Percentiles rank a stretch among this genome's conserved stretches.
phyloP scores from a whole-genome alignment of 2,113 vertebrate species.

The Hippocampus abdominalis region DNA sequence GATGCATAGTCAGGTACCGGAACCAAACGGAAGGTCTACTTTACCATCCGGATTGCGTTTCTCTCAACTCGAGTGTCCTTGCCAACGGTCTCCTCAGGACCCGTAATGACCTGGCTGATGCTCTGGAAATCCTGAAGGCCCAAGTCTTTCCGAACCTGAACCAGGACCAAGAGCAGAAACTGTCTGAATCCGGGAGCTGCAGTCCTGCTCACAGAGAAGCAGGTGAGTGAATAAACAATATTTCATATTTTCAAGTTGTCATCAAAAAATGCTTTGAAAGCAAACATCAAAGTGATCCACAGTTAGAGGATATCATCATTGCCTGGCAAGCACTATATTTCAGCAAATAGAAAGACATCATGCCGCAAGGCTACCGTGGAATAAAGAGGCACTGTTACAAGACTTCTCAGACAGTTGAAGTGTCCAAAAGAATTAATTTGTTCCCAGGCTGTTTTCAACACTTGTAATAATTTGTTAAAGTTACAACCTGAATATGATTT shows the following conservation, averaged over 20 bases:
- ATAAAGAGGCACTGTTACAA: too few relatives aligned
- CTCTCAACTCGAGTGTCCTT: background rate
- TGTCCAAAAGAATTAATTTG: too few relatives aligned
- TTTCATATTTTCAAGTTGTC: background rate
- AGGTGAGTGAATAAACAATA: slow-evolving; percentile 11
- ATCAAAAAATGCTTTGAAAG: background rate
- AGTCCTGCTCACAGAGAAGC: slow-evolving; percentile 71
- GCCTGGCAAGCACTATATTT: too few relatives aligned
- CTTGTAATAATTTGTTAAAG: too few relatives aligned
- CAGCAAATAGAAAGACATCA: too few relatives aligned
- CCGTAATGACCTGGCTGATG: slow-evolving; percentile 90
- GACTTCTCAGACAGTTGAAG: too few relatives aligned
- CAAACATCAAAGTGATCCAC: too few relatives aligned
- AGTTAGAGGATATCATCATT: too few relatives aligned
- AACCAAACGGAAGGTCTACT: background rate
- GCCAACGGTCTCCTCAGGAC: slow-evolving; percentile 70
- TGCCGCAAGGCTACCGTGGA: too few relatives aligned
- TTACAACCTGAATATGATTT: too few relatives aligned
- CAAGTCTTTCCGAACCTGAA: slow-evolving; percentile 79
- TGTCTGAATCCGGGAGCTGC: slow-evolving; percentile 66
- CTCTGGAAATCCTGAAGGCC: slow-evolving; percentile 88
- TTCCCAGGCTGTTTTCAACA: too few relatives aligned
- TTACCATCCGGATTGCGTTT: background rate
- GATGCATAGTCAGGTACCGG: slow-evolving; percentile 88
- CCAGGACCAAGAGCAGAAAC: slow-evolving; percentile 50